These are phyloP conservation scores for Brachypodius melanocephalos DNA, from an alignment of 2,113 vertebrate species.

Conservation along the genomic window DNA sequence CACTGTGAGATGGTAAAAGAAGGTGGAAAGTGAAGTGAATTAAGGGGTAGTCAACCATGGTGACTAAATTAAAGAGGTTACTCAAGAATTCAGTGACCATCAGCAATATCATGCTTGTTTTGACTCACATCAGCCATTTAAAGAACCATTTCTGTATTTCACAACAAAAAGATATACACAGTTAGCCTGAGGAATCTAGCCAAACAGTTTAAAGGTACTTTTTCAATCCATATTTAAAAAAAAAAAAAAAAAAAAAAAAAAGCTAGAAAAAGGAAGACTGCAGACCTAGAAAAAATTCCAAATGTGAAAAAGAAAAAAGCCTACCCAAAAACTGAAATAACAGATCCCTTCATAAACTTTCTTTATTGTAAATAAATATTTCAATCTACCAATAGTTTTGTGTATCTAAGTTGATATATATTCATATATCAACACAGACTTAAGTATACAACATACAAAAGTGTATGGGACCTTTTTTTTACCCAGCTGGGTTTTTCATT, in stretches of 20 bases:
- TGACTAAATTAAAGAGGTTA: background rate
- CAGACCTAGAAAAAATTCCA: background rate
- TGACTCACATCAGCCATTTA: background rate
- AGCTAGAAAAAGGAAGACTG: background rate
- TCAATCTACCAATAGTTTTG: background rate
- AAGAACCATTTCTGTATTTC: background rate
- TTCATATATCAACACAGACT: too few relatives aligned
- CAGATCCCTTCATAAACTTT: background rate
- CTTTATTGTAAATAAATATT: background rate
- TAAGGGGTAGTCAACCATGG: background rate
- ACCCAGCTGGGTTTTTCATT: background rate
- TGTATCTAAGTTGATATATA: background rate
- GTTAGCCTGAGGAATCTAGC: background rate
- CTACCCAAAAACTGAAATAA: background rate
- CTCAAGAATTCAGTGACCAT: background rate
- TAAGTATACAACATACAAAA: background rate
- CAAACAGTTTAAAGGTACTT: background rate
- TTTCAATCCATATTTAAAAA: background rate
- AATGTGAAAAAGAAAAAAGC: accelerated
- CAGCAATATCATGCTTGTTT: background rate
- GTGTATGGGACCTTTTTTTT: background rate
- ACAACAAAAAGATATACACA: background rate
- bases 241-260: background rate
- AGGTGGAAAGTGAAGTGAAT: background rate
- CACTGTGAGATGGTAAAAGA: background rate